These are phyloP conservation scores for Pantala flavescens DNA, from an alignment of 1,140 invertebrate species.

Conservation along the genomic window DNA sequence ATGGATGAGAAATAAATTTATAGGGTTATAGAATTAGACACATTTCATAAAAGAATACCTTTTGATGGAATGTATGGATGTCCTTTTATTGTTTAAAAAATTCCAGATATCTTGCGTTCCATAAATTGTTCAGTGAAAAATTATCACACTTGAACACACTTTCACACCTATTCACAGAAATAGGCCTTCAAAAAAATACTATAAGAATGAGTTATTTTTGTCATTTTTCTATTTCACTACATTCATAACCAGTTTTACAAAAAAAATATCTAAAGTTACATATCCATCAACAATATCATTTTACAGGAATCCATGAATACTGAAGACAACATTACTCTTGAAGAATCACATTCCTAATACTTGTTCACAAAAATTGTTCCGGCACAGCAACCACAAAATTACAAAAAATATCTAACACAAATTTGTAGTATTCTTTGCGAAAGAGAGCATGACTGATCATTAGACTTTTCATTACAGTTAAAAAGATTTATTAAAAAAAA, in stretches of 20 bases:
- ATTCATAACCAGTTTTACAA: conserved; percentile 7
- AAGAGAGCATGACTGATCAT: too few relatives aligned
- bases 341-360: conserved; percentile 10
- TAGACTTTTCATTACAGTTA: too few relatives aligned
- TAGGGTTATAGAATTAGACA: too few relatives aligned
- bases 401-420: too few relatives aligned
- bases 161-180: not conserved
- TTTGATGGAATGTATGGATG: not conserved
- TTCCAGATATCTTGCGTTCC: not conserved
- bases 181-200: conserved; percentile 6
- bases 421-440: too few relatives aligned
- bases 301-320: conserved; percentile 9
- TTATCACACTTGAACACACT: not conserved
- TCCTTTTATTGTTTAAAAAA: conserved; percentile 8
- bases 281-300: conserved; percentile 7
- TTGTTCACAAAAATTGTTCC: too few relatives aligned
- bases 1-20: too few relatives aligned
- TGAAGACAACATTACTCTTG: conserved; percentile 1
- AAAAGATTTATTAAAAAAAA: too few relatives aligned
- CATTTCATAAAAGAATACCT: not conserved
- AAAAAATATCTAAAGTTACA: conserved; percentile 4
- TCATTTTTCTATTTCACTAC: not conserved
- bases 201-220: not conserved
- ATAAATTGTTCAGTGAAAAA: not conserved
- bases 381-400: too few relatives aligned